phyloP scores from a whole-genome alignment of 2,888 invertebrate species.

The Scelioninae gen. 1 region DNA sequence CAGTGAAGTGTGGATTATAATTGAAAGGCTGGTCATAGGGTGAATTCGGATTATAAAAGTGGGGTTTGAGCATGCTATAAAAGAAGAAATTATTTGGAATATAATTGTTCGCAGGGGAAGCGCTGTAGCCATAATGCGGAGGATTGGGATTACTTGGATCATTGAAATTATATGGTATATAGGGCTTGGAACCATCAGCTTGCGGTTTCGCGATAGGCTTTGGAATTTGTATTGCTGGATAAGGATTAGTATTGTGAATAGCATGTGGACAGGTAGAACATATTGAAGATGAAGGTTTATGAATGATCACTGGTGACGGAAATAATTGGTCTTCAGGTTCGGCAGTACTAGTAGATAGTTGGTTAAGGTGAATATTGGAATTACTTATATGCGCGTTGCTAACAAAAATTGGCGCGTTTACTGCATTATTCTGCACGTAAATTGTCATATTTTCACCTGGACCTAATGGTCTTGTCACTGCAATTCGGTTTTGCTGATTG shows the following conservation, averaged over 20 bases:
- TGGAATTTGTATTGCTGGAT: conserved; percentile 52
- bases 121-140: conserved; percentile 74
- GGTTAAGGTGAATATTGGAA: conserved; percentile 71
- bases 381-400: conserved; percentile 77
- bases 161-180: conserved; percentile 74
- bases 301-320: background rate
- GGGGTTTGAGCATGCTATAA: conserved; percentile 49
- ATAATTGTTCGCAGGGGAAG: conserved; percentile 70
- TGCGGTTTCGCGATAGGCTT: conserved; percentile 56
- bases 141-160: conserved; percentile 81
- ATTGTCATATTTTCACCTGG: conserved; percentile 79
- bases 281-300: conserved; percentile 27
- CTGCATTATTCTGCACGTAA: conserved; percentile 80
- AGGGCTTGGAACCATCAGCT: conserved; percentile 54
- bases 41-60: no score
- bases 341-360: conserved; percentile 38
- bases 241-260: background rate
- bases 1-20: no score
- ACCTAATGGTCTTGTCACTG: conserved; percentile 76
- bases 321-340: conserved; percentile 19
- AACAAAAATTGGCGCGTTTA: conserved; percentile 79
- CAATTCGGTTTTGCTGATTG: conserved; percentile 78
- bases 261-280: conserved; percentile 4
- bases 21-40: no score
- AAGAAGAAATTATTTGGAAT: conserved; percentile 73